phyloP scores from a whole-genome alignment of 2,888 invertebrate species.

The Ellobium chinense region DNA sequence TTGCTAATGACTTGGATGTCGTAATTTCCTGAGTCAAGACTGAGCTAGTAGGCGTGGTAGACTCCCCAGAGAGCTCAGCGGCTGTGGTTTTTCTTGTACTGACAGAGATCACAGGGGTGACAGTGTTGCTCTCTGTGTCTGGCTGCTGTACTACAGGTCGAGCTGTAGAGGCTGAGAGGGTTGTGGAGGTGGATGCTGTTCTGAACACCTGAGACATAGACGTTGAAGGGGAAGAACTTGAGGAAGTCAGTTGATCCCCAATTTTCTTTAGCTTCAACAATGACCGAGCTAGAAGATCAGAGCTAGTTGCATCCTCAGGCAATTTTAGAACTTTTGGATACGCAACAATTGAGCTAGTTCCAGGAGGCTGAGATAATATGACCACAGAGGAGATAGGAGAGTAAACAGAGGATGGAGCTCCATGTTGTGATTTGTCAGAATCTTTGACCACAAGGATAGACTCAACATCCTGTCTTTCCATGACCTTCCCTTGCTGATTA shows the following conservation, averaged over 20 bases:
- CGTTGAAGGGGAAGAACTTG: background rate
- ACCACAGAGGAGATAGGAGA: too few relatives aligned
- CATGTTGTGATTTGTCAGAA: background rate
- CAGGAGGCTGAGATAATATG: background rate
- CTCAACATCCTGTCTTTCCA: too few relatives aligned
- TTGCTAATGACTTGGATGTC: background rate
- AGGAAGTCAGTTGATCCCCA: slow-evolving; percentile 1
- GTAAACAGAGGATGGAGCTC: background rate
- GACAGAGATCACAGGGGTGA: background rate
- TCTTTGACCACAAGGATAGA: too few relatives aligned
- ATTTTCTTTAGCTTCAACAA: slow-evolving; percentile 5
- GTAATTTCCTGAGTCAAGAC: background rate
- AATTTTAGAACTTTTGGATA: background rate
- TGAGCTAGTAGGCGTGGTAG: background rate
- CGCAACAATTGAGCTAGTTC: background rate
- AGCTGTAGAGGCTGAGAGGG: background rate
- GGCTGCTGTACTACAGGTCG: background rate
- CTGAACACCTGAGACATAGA: background rate
- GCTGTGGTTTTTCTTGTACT: background rate
- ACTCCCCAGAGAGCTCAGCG: background rate
- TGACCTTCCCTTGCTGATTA: too few relatives aligned
- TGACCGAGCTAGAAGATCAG: slow-evolving; percentile 13
- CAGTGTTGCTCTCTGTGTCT: background rate
- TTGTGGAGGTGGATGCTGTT: background rate
- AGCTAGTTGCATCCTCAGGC: background rate